Percentiles rank a stretch among this genome's conserved stretches.
Conservation (phyloP, 2,888 invertebrate species). For the Strigamia transsilvanica region DNA sequence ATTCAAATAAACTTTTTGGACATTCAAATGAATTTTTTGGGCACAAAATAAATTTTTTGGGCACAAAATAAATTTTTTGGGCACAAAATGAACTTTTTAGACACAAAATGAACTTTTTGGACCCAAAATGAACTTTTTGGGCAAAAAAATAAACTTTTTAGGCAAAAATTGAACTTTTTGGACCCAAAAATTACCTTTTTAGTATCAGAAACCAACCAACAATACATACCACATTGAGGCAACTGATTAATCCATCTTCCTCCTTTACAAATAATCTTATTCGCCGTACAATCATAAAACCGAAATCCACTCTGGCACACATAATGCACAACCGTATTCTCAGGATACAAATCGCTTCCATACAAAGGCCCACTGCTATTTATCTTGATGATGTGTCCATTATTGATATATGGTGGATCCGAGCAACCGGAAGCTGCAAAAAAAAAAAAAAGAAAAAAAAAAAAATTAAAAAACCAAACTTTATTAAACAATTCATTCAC, state of each 20-base stretch:
- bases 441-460: constrained; percentile 27
- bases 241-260: constrained; percentile 42
- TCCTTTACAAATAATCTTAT: constrained; percentile 48
- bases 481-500: neutral
- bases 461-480: neutral
- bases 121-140: too few species aligned
- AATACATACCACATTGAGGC: constrained; percentile 49
- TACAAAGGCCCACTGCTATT: constrained; percentile 37
- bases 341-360: constrained; percentile 12
- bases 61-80: too few species aligned
- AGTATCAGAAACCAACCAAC: too few species aligned
- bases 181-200: too few species aligned
- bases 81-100: too few species aligned
- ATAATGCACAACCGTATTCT: constrained; percentile 50
- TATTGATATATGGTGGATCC: constrained; percentile 32
- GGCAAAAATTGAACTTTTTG: too few species aligned
- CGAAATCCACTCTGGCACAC: constrained; percentile 41
- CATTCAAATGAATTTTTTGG: too few species aligned
- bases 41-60: too few species aligned
- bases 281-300: constrained; percentile 6
- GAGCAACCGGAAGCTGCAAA: constrained; percentile 43
- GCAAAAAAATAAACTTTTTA: too few species aligned
- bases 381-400: constrained; percentile 48
- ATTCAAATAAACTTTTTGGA: too few species aligned
- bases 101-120: too few species aligned